Conservation (phyloP, 2,113 vertebrate species). For the Hyaena hyaena region DNA sequence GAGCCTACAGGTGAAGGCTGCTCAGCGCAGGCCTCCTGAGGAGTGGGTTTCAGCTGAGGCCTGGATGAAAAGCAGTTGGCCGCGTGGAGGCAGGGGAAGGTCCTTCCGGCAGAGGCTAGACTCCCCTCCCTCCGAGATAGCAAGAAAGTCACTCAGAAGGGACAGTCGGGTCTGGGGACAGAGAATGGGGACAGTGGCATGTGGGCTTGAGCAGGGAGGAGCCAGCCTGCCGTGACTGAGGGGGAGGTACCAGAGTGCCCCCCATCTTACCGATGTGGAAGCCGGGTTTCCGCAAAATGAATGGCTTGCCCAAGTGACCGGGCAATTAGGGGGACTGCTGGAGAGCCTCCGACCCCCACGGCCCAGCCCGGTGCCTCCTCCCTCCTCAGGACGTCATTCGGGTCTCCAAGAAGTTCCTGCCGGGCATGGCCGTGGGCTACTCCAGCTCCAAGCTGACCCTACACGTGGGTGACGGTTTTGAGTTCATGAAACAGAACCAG, state of each 20-base stretch:
- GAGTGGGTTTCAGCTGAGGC: neutral
- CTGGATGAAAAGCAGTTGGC: neutral
- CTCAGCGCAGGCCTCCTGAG: neutral
- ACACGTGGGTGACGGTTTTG: slow-evolving; percentile 96
- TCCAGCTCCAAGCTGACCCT: slow-evolving; percentile 96
- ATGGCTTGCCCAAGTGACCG: neutral
- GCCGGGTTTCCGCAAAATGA: neutral
- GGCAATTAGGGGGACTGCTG: fast-evolving
- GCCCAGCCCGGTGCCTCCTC: neutral
- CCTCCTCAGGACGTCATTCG: slow-evolving; percentile 95
- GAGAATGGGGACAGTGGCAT: neutral
- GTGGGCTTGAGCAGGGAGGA: neutral
- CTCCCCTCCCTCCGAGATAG: neutral
- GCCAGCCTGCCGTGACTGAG: neutral
- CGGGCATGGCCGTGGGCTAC: slow-evolving; percentile 96
- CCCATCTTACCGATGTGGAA: neutral
- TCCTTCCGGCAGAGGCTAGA: neutral
- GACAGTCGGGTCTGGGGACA: fast-evolving
- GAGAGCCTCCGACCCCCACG: neutral
- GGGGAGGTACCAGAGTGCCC: neutral
- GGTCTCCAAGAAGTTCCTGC: slow-evolving; percentile 97
- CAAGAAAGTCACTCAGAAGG: neutral
- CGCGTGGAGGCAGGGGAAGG: neutral
- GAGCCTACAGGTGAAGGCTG: neutral
- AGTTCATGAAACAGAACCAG: slow-evolving; percentile 99